These are phyloP conservation scores for Ammodytes dubius DNA, from an alignment of 2,113 vertebrate species.

Conservation along the genomic window DNA sequence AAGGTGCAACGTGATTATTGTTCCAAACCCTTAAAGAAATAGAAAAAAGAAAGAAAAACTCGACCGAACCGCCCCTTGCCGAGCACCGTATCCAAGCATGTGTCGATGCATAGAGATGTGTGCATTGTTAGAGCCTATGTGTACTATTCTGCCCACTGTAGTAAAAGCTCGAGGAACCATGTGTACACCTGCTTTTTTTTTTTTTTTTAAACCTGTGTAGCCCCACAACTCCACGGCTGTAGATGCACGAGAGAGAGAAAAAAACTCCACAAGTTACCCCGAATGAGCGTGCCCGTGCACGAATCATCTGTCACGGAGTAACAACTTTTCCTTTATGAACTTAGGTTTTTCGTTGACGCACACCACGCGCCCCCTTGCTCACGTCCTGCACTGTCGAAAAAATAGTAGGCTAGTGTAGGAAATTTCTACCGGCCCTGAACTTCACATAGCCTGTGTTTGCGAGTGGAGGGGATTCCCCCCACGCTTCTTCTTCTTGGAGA, in stretches of 20 bases:
- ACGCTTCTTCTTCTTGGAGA: conserved; percentile 12
- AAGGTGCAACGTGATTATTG: conserved; percentile 88
- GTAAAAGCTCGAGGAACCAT: conserved; percentile 79
- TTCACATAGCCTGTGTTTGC: conserved; percentile 44
- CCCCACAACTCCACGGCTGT: conserved; percentile 36
- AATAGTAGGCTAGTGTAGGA: conserved; percentile 18
- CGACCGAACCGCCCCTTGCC: conserved; percentile 86
- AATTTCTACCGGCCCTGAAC: conserved; percentile 69
- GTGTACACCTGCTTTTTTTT: conserved; percentile 89
- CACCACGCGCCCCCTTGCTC: conserved; percentile 24
- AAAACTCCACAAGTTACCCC: conserved; percentile 65
- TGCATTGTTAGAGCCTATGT: conserved; percentile 81
- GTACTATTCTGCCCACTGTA: conserved; percentile 49
- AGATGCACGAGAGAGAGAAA: conserved; percentile 55
- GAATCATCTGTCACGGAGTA: conserved; percentile 69
- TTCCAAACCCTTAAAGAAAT: conserved; percentile 78
- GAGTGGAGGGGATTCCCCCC: conserved; percentile 63
- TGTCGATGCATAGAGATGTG: conserved; percentile 75
- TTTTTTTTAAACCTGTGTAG: conserved; percentile 69
- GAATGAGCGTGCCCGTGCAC: conserved; percentile 79
- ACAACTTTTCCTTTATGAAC: conserved; percentile 39
- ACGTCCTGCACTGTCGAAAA: conserved; percentile 13
- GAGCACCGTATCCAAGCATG: conserved; percentile 85
- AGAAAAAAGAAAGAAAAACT: conserved; percentile 50
- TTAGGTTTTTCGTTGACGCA: conserved; percentile 24